phyloP scores from a whole-genome alignment of 2,888 invertebrate species.

The Andrena bucephala region DNA sequence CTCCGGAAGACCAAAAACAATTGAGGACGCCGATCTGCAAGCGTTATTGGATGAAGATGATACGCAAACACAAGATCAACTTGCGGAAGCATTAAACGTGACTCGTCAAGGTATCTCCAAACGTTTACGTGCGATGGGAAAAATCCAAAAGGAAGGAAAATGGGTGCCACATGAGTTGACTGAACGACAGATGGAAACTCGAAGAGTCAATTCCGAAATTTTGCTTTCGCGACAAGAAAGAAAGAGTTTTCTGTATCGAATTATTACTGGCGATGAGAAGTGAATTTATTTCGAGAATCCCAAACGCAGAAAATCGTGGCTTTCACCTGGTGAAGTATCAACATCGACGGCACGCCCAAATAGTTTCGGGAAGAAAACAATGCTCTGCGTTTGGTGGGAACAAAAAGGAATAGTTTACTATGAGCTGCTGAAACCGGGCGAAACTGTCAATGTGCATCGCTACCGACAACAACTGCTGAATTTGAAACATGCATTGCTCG shows the following conservation, averaged over 20 bases:
- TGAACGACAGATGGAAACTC: neutral
- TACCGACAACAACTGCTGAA: conserved; percentile 22
- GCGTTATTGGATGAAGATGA: no score
- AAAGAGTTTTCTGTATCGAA: conserved; percentile 10
- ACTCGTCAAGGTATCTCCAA: neutral
- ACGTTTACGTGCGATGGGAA: neutral
- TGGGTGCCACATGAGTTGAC: neutral
- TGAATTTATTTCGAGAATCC: conserved; percentile 24
- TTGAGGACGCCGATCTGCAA: no score
- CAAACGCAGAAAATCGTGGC: conserved; percentile 5
- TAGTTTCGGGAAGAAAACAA: neutral
- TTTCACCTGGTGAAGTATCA: neutral
- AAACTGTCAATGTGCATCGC: conserved; percentile 17
- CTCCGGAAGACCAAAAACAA: no score
- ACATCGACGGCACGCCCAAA: conserved; percentile 19
- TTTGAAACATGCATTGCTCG: conserved; percentile 9
- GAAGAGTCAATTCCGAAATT: neutral
- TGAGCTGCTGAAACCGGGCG: conserved; percentile 17
- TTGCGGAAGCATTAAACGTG: neutral
- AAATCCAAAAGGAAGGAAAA: conserved; percentile 2
- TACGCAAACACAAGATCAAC: neutral
- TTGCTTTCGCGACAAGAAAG: neutral
- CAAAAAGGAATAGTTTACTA: conserved; percentile 6
- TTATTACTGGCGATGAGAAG: conserved; percentile 7
- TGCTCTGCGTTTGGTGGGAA: conserved; percentile 26